Percentiles rank a stretch among this genome's conserved stretches.
These are phyloP conservation scores for Engystomops pustulosus DNA, from an alignment of 2,113 vertebrate species.

Conservation along the genomic window DNA sequence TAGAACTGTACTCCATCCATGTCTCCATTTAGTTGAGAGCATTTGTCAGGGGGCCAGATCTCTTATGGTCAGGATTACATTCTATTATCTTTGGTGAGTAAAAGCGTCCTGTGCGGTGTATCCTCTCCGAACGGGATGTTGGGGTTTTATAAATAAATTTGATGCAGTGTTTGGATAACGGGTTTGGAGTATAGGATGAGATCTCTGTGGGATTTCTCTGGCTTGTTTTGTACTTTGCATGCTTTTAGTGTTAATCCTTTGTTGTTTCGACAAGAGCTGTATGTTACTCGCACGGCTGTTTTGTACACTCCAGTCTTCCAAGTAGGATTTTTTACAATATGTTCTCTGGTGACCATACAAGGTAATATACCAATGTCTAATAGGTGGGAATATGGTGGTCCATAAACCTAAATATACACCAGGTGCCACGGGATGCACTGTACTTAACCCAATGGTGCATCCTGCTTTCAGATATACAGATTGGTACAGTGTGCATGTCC, in stretches of 20 bases:
- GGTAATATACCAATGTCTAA: neutral
- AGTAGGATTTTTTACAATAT: neutral
- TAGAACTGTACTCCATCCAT: neutral
- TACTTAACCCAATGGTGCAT: no score
- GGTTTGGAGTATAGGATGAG: slow-evolving; percentile 2
- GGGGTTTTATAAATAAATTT: neutral
- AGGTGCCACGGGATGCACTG: no score
- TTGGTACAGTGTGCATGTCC: no score
- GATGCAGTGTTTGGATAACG: neutral
- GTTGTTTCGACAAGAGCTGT: slow-evolving; percentile 9
- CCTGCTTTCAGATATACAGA: no score
- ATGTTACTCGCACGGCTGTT: slow-evolving; percentile 6
- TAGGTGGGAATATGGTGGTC: no score
- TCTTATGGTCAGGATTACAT: neutral
- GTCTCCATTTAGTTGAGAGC: neutral
- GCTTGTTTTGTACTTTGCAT: slow-evolving; percentile 26
- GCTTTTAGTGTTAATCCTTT: slow-evolving; percentile 49
- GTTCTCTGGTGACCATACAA: neutral
- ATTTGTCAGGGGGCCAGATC: neutral
- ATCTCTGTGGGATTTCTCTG: slow-evolving; percentile 15
- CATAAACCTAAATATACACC: no score
- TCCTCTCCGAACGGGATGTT: neutral
- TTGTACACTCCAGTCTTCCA: neutral
- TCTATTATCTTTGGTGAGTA: neutral
- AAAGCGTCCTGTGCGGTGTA: neutral